Base-by-base conservation (phyloP, 2,113 vertebrate genomes). In the Danionella cerebrum region DNA sequence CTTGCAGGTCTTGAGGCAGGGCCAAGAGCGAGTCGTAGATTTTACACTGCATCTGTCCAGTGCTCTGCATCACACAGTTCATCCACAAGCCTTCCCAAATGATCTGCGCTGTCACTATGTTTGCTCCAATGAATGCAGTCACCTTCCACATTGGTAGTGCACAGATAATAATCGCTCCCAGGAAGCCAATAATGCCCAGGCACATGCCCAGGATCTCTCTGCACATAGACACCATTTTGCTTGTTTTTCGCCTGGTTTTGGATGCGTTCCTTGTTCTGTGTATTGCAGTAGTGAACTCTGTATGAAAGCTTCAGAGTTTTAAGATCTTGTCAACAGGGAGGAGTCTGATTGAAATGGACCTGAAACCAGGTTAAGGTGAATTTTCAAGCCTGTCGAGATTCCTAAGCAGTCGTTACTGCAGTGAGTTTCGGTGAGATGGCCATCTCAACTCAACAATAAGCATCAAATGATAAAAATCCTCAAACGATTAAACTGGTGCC, bases 11-110 rank as follows among this genome's bases (percentile, higher is more conserved):
- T 74, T 71, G 74, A 1, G 84, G 78, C 0, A 89, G 76, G 0
- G 76, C 83, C 76, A 87, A 77, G 29, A 89, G 31, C 0, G 88
- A 89, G 21, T 89, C 88, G 2, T 89, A 88, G 80, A 88, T 84
- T 73, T 88, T 89, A 44, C 88, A 89, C 76, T 89, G 88, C 88
- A 89, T 88, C 78, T 89, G 88, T 0, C 88, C 88, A 0, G 86
- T 89, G 65, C 87, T 89, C 78, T 89, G 87, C n/a, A 5, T 82
- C 51, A 88, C 87, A 35, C 86, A 89, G 77, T 72, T 87, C 88
- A 88, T 87, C 87, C 84, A 88, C 31, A 89, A 18, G n/a, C 88
- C 88, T 12, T 88, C 86, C 88, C 88, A 89, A 65, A 89, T 83
- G 35, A 72, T 41, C 75, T 89, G 88, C 2, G 86, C 84, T 0